These are phyloP conservation scores for Temnothorax rugatulus DNA, from an alignment of 2,888 invertebrate species.

Conservation along the genomic window DNA sequence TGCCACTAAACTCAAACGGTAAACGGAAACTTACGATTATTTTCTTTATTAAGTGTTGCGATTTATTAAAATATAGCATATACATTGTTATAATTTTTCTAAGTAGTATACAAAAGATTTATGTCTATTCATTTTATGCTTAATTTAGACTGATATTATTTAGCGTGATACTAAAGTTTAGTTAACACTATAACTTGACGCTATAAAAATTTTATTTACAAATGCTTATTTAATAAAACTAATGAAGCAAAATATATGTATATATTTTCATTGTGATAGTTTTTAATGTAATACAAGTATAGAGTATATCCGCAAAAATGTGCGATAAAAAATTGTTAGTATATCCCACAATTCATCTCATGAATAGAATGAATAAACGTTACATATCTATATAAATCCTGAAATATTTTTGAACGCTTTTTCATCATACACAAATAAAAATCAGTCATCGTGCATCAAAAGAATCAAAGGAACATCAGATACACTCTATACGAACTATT, in stretches of 20 bases:
- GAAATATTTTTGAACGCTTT: conserved; percentile 32
- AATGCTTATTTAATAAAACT: background rate
- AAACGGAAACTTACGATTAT: background rate
- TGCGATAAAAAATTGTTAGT: conserved; percentile 18
- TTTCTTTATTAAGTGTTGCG: background rate
- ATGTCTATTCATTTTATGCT: background rate
- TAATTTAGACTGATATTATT: background rate
- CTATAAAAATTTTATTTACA: background rate
- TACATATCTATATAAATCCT: background rate
- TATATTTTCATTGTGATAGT: background rate
- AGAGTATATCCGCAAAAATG: background rate
- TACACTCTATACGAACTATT: conserved; percentile 11
- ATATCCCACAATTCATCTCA: background rate
- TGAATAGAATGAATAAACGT: conserved; percentile 18
- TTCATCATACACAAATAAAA: conserved; percentile 37
- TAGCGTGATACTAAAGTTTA: background rate
- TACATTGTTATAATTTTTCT: background rate
- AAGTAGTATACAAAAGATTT: background rate
- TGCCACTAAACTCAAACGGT: background rate
- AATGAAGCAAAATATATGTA: background rate
- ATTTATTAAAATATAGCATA: background rate
- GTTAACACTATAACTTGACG: background rate
- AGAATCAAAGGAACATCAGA: conserved; percentile 30
- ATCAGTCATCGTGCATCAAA: conserved; percentile 17
- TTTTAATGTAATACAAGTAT: background rate